phyloP scores from a whole-genome alignment of 2,113 vertebrate species.

The Narcine bancroftii region DNA sequence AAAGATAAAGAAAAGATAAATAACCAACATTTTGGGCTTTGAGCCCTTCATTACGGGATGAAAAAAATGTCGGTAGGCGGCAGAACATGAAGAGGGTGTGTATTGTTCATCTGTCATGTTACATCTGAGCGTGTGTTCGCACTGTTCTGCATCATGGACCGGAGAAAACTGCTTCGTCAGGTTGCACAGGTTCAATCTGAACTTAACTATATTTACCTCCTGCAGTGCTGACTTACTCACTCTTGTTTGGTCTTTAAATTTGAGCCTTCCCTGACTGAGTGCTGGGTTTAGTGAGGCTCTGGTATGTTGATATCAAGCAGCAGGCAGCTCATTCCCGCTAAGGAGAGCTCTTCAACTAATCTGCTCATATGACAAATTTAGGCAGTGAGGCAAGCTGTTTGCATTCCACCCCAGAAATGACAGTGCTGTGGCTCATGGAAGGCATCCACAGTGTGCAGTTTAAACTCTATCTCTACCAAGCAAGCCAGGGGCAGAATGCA shows the following conservation, averaged over 20 bases:
- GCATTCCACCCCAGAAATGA: neutral
- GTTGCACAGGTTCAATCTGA: too few relatives aligned
- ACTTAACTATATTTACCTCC: neutral
- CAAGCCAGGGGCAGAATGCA: neutral
- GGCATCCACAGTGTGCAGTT: neutral
- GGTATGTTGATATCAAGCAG: neutral
- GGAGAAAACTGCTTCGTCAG: too few relatives aligned
- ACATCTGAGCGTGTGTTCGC: too few relatives aligned
- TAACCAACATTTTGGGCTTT: too few relatives aligned
- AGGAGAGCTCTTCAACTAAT: neutral
- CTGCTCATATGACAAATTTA: constrained; percentile 18
- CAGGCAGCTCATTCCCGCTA: neutral
- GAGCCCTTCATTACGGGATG: too few relatives aligned
- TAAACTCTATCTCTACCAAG: neutral
- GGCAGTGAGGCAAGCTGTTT: neutral
- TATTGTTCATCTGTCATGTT: too few relatives aligned
- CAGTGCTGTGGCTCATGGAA: neutral
- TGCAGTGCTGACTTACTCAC: neutral
- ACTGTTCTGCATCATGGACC: too few relatives aligned
- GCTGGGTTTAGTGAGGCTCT: neutral
- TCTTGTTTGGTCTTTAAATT: neutral
- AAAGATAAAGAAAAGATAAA: too few relatives aligned
- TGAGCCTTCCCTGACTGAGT: neutral
- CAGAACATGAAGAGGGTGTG: too few relatives aligned
- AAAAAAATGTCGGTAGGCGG: too few relatives aligned